Evolutionary conservation across 2,888 invertebrate genomes (phyloP), one percentile per base, ranked within the genome.

Genomic region (Prenolepis imparis): DNA sequence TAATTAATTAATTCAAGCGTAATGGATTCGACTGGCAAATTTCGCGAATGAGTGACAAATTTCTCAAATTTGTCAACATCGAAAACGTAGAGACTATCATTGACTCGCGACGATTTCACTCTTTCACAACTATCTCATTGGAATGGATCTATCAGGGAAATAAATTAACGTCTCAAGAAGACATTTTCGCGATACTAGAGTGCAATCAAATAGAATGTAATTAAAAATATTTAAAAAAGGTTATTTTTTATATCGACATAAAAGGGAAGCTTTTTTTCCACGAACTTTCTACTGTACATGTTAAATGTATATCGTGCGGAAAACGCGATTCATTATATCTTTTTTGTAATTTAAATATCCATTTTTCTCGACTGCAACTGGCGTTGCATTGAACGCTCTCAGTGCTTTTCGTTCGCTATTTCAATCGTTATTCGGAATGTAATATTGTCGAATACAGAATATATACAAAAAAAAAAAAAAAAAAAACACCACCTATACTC

Each of bases 261-360:
- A 28, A 55, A 52, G 21, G 32, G 11, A 44, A 21, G 24, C 39
- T 68, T 77, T 28, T 77, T 77, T 28, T 28, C 15, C 39, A 21
- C n/a, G 63, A 77, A 77, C 15, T 39, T 68, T 67, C 39, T 8
- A n/a, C 63, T 5, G 41, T 44, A 57, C 66, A n/a, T 28, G 15
- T n/a, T 67, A 67, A 66, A 66, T 39, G 39, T n/a, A 39, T 24
- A 39, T 24, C 48, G 18, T n/a, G 28, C 8, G 24, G 39, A 67
- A 39, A 63, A 52, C 55, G 55, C n/a, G 41, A 48, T 55, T 64
- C 41, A 74, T 81, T 81, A 82, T 74, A 74, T 64, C 73, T 64
- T 68, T 81, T 74, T 74, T 81, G 64, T 64, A 81, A 55, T 74
- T 74, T 74, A 74, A 52, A 82, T 82, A 74, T 74, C 44, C 44